Conservation (phyloP, 2,888 invertebrate species). For the Stratiomys singularior region DNA sequence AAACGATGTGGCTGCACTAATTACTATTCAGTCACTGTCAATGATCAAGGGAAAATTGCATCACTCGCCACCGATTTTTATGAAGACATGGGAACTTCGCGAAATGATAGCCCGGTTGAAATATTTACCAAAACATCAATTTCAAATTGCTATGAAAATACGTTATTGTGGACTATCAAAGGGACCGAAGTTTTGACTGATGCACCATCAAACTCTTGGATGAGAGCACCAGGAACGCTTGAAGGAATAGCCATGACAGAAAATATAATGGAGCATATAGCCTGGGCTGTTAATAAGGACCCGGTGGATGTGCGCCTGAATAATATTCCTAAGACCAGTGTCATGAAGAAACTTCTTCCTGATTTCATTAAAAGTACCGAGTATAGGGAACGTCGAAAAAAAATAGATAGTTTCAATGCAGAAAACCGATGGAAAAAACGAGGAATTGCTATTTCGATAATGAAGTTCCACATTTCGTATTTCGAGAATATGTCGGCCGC, state of each 20-base stretch:
- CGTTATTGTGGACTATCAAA: slow-evolving; percentile 73
- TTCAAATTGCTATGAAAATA: slow-evolving; percentile 71
- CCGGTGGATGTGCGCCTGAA: slow-evolving; percentile 67
- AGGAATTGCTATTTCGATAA: slow-evolving; percentile 72
- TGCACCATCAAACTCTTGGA: slow-evolving; percentile 72
- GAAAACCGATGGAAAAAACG: slow-evolving; percentile 81
- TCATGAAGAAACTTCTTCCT: slow-evolving; percentile 63
- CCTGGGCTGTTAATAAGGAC: slow-evolving; percentile 66
- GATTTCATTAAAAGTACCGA: slow-evolving; percentile 67
- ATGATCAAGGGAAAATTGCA: slow-evolving; percentile 72
- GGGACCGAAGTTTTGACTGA: slow-evolving; percentile 73
- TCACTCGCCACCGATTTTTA: slow-evolving; percentile 39
- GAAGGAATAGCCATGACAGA: slow-evolving; percentile 71
- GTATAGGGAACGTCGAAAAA: slow-evolving; percentile 67
- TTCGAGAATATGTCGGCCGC: slow-evolving; percentile 65
- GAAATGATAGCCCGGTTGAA: slow-evolving; percentile 67
- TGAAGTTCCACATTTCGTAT: slow-evolving; percentile 70
- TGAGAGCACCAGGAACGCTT: slow-evolving; percentile 69
- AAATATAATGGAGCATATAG: slow-evolving; percentile 73
- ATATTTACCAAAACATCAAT: slow-evolving; percentile 59
- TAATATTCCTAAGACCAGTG: slow-evolving; percentile 63
- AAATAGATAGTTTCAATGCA: slow-evolving; percentile 70
- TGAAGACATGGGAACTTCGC: slow-evolving; percentile 65
- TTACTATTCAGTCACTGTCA: slow-evolving; percentile 72
- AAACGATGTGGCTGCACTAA: slow-evolving; percentile 69